A percentile compares a stretch with the other conserved stretches of the same genome.
phyloP scores from a whole-genome alignment of 2,797 vertebrate species.

The Acropternis orthonyx region DNA sequence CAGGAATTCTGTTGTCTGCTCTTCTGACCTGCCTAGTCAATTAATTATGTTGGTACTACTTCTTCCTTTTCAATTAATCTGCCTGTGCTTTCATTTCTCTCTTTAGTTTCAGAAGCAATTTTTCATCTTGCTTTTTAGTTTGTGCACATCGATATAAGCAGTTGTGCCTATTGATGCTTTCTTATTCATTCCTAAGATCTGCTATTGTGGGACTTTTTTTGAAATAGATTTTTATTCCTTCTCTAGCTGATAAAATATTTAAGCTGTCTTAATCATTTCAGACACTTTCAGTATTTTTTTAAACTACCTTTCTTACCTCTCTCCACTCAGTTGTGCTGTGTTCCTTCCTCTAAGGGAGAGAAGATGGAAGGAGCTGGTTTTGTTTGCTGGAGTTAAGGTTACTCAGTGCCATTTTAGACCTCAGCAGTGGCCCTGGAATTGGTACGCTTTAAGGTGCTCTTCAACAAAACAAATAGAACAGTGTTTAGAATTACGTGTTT shows the following conservation, averaged over 20 bases:
- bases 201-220: background rate
- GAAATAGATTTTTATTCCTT: background rate
- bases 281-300: background rate
- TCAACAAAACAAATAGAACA: background rate
- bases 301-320: background rate
- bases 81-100: background rate
- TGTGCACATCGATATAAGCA: background rate
- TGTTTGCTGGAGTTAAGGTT: background rate
- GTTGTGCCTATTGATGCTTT: background rate
- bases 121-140: background rate
- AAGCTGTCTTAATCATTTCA: background rate
- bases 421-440: background rate
- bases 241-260: background rate
- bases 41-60: background rate
- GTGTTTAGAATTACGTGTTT: background rate
- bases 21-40: background rate
- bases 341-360: background rate
- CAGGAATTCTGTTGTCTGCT: background rate
- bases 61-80: background rate
- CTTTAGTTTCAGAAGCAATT: background rate
- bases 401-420: background rate
- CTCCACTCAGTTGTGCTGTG: background rate
- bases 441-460: background rate
- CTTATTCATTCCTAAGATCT: background rate
- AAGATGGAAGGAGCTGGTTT: background rate